Percentiles rank a stretch among this genome's conserved stretches.
Conservation (phyloP, 64 coral and sea anemone species). For the Actinia equina region DNA sequence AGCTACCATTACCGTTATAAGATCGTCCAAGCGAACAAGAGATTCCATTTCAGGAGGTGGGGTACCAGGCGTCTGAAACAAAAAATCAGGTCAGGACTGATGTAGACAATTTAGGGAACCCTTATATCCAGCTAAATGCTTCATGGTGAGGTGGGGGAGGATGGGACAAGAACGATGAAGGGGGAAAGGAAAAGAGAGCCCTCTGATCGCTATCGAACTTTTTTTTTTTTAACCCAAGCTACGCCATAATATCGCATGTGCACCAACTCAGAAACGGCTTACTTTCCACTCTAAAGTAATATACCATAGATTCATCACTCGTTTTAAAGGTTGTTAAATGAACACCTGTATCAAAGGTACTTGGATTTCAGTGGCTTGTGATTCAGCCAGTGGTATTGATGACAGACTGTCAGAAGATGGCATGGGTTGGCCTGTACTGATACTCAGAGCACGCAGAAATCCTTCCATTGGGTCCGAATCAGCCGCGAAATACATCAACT, state of each 20-base stretch:
- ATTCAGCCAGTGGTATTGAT: conserved; percentile 42
- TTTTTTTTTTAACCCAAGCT: too few species aligned
- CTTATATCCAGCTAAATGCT: too few species aligned
- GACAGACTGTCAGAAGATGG: conserved; percentile 58
- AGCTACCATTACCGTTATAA: conserved; percentile 55
- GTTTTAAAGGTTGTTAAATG: too few species aligned
- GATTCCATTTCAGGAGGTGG: conserved; percentile 74
- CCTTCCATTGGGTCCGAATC: conserved; percentile 88
- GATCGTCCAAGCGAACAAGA: conserved; percentile 60
- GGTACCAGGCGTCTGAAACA: conserved; percentile 16
- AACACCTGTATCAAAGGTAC: conserved; percentile 23
- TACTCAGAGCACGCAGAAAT: conserved; percentile 71
- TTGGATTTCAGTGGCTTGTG: conserved; percentile 33
- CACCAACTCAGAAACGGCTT: too few species aligned
- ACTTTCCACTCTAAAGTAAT: too few species aligned
- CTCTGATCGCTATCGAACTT: too few species aligned
- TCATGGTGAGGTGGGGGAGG: too few species aligned
- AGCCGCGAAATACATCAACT: conserved; percentile 90
- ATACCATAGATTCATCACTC: too few species aligned
- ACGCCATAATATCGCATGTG: too few species aligned
- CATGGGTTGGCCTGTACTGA: conserved; percentile 68
- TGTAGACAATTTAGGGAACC: too few species aligned
- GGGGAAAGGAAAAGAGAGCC: too few species aligned
- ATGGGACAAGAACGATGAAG: too few species aligned
- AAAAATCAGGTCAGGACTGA: neutral